Percentiles rank a stretch among this genome's conserved stretches.
phyloP scores from a whole-genome alignment of 37 sponge, comb jelly and placozoan genomes.

The Diacarnus erythraeanus region DNA sequence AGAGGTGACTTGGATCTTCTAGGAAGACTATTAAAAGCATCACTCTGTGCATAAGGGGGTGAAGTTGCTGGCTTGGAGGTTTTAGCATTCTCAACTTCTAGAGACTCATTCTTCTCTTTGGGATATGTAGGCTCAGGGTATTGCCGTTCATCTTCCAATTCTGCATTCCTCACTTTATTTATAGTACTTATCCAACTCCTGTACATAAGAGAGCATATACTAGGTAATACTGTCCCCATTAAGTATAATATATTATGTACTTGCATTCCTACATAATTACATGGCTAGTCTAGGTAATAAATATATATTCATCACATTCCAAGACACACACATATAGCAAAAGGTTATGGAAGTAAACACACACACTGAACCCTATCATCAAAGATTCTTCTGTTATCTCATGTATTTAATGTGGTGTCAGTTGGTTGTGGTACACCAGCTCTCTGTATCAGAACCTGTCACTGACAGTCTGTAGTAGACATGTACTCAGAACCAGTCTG shows the following conservation, averaged over 20 bases:
- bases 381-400: too few species aligned
- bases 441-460: too few species aligned
- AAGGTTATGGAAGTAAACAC: too few species aligned
- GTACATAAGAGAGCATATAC: neutral
- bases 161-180: constrained; percentile 3
- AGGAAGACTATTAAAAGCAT: neutral
- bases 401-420: too few species aligned
- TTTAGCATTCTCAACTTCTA: neutral
- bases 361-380: too few species aligned
- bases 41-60: constrained; percentile 3
- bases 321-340: too few species aligned
- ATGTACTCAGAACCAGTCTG: neutral
- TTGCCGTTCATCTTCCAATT: constrained; percentile 1
- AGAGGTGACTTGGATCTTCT: neutral
- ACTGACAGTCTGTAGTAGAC: neutral
- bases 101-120: neutral
- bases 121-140: constrained; percentile 52
- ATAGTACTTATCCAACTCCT: constrained; percentile 45
- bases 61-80: constrained; percentile 6
- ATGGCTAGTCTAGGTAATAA: too few species aligned
- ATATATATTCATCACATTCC: too few species aligned
- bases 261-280: neutral
- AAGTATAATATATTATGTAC: neutral
- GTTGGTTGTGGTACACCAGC: too few species aligned
- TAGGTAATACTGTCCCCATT: neutral